A percentile compares a stretch with the other conserved stretches of the same genome.
Conservation (phyloP, 2,113 vertebrate species). For the Cyprinus carpio region DNA sequence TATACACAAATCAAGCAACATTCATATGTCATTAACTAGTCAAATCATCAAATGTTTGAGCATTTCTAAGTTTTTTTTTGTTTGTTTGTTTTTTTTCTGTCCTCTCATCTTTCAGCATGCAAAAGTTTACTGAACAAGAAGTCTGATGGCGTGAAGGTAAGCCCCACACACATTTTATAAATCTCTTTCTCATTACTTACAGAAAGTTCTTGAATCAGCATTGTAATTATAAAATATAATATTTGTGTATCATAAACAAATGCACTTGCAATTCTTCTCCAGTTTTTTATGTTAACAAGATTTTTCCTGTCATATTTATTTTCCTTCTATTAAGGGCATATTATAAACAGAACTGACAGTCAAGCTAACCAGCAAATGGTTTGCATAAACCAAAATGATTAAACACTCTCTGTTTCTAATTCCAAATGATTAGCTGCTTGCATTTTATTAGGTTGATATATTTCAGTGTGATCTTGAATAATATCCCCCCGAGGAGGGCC, state of each 20-base stretch:
- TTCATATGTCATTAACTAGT: neutral
- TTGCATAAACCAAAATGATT: neutral
- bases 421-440: neutral
- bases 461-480: neutral
- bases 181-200: neutral
- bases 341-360: neutral
- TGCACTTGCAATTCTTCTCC: slow-evolving; percentile 21
- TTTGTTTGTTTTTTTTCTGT: slow-evolving; percentile 39
- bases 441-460: neutral
- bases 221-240: neutral
- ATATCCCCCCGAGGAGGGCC: neutral
- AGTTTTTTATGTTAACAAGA: slow-evolving; percentile 23
- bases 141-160: slow-evolving; percentile 98
- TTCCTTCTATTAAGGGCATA: neutral
- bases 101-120: slow-evolving; percentile 86
- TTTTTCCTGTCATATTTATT: neutral
- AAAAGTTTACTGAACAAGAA: slow-evolving; percentile 99
- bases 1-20: neutral
- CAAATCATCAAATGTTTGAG: no score
- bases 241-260: slow-evolving; percentile 21
- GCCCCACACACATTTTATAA: slow-evolving; percentile 36
- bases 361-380: slow-evolving; percentile 16
- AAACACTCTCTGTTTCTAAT: neutral
- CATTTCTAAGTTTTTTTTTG: neutral
- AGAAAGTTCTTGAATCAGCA: slow-evolving; percentile 11